Evolutionary conservation across 2,888 invertebrate species (phyloP).

Genomic region (Disparrhopalites patrizii): DNA sequence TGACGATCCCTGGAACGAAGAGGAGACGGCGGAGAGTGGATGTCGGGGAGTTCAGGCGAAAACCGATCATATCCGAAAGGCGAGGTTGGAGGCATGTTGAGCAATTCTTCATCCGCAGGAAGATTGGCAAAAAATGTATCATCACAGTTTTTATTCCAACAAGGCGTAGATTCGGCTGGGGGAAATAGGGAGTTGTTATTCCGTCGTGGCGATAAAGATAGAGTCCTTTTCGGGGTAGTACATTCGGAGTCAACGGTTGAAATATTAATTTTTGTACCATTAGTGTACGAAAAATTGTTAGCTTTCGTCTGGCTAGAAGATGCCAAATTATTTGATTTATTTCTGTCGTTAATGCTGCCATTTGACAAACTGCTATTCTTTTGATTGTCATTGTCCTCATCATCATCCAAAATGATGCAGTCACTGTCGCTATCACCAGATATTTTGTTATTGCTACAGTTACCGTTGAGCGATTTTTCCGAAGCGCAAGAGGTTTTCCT

Average conservation of each 20-base stretch:
- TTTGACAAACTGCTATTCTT: neutral
- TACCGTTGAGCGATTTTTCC: conserved; percentile 3
- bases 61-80: conserved; percentile 5
- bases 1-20: too few species aligned
- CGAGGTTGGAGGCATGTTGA: conserved; percentile 24
- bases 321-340: neutral
- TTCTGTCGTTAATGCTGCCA: neutral
- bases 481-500: conserved; percentile 6
- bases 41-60: neutral
- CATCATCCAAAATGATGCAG: conserved; percentile 20
- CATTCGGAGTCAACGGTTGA: neutral
- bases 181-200: neutral
- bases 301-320: neutral
- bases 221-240: neutral
- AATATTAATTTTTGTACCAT: neutral
- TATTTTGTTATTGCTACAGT: neutral
- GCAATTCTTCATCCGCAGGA: conserved; percentile 30
- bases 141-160: conserved; percentile 29
- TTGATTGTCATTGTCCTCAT: neutral
- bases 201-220: neutral
- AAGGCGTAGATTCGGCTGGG: neutral
- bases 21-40: neutral
- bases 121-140: conserved; percentile 41
- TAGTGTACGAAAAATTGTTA: neutral
- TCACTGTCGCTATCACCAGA: conserved; percentile 11